Base-by-base conservation (phyloP, 2,888 invertebrate species). In the Drosophila multiciliata region DNA sequence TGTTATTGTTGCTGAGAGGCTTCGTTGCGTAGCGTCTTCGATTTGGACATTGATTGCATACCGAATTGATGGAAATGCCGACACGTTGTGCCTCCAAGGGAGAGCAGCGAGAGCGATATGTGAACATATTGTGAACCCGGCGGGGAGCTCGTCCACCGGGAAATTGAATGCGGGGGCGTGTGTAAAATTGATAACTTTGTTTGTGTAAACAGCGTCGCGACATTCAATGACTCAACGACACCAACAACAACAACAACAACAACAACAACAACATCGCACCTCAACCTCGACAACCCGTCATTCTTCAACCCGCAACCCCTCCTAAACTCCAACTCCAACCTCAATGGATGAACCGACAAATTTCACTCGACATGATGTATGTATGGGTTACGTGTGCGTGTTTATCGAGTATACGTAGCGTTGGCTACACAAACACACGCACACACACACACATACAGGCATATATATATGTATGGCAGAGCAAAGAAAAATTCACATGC, bases 41-140 rank as follows among this genome's bases (percentile, higher is more conserved):
- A 84, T 90, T 91, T 88, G 85, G 84, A 91, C 89, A 90, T 83
- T 91, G 91, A 90, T 91, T 91, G 91, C 91, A 90, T 91, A 90
- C 84, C 75, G 87, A 91, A 90, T 90, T 90, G 87, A 89, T 87
- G 87, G 73, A 80, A 86, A 78, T 76, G 59, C 82, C 73, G 73
- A 67, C 74, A 77, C 42, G 50, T 65, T 17, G 42, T 29, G 61
- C 55, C 35, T 38, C 26, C n/a, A 55, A 7, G 45, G 7, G n/a
- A 29, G 3, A 45, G 33, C 11, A 45, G 33, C 11, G 40, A n/a
- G 23, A 17, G 11, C 42, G 78, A 75, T 58, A 59, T 68, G 69
- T 62, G 69, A 72, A 80, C 76, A 78, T 73, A 80, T 76, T 78
- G 67, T 78, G 80, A 80, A 80, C 77, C 80, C 72, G 40, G 49